These are phyloP conservation scores for Aeoliscus strigatus DNA, from an alignment of 2,797 vertebrate genomes.

Conservation along the genomic window DNA sequence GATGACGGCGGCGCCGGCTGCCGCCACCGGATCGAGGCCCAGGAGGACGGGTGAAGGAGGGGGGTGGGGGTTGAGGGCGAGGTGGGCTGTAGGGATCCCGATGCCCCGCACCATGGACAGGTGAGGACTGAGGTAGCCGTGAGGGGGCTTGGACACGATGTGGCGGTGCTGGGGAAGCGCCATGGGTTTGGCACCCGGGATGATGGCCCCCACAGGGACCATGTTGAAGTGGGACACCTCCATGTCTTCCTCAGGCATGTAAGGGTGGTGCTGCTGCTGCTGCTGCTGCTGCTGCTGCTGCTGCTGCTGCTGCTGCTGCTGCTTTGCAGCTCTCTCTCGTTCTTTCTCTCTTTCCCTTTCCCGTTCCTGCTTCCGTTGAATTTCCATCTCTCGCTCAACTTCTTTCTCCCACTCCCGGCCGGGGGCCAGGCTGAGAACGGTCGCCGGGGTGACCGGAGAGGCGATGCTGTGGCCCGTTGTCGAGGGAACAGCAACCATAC, in stretches of 20 bases:
- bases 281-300: conserved; percentile 29
- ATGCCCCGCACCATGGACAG: conserved; percentile 54
- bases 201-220: conserved; percentile 53
- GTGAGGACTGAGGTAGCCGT: conserved; percentile 59
- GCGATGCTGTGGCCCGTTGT: conserved; percentile 55
- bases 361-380: conserved; percentile 60
- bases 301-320: conserved; percentile 37
- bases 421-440: conserved; percentile 64
- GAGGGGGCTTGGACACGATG: conserved; percentile 74
- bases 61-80: conserved; percentile 75
- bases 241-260: conserved; percentile 78
- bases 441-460: conserved; percentile 59
- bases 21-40: conserved; percentile 61
- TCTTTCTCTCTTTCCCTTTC: conserved; percentile 60
- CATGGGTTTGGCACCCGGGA: conserved; percentile 69
- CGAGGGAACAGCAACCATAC: conserved; percentile 58
- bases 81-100: conserved; percentile 42
- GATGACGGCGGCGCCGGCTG: conserved; percentile 55
- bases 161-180: conserved; percentile 69
- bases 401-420: conserved; percentile 72
- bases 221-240: conserved; percentile 83
- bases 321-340: conserved; percentile 53
- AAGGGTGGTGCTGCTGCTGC: conserved; percentile 59
- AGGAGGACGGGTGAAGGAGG: conserved; percentile 70
- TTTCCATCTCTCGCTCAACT: conserved; percentile 60